Conservation (phyloP, 2,888 invertebrate genomes). For the Pollenia amentaria region DNA sequence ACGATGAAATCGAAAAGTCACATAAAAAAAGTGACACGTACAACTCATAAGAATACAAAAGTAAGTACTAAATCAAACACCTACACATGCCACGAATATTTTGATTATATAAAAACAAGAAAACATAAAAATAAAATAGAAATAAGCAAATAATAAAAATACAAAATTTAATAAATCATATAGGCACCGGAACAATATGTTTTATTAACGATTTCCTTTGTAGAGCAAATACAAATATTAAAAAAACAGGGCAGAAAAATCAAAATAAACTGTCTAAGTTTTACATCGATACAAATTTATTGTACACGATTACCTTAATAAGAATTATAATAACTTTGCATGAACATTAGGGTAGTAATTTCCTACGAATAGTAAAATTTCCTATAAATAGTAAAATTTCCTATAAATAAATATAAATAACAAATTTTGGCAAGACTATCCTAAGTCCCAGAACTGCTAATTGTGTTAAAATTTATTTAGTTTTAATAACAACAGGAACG, state of each 20-base stretch:
- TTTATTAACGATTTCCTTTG: conserved; percentile 71
- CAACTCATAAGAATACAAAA: conserved; percentile 15
- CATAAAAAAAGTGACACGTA: not conserved
- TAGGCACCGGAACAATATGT: conserved; percentile 60
- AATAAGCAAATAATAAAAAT: conserved; percentile 11
- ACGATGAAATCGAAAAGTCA: not conserved
- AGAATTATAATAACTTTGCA: not conserved
- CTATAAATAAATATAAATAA: not conserved
- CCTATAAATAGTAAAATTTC: too few species aligned
- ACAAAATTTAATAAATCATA: conserved; percentile 43
- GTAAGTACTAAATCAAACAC: conserved; percentile 37
- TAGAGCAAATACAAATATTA: conserved; percentile 42
- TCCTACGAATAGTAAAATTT: not conserved
- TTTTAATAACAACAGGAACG: too few species aligned
- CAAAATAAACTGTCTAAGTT: not conserved
- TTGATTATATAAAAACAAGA: not conserved
- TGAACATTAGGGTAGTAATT: not conserved
- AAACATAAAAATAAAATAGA: not conserved
- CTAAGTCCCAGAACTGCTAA: too few species aligned
- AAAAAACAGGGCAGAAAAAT: not conserved
- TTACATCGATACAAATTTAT: conserved; percentile 15
- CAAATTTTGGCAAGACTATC: not conserved
- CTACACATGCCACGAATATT: not conserved
- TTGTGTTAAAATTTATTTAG: too few species aligned
- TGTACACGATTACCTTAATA: conserved; percentile 19